phyloP scores from a whole-genome alignment of 2,113 vertebrate species.

The Gymnocephalus cernua region DNA sequence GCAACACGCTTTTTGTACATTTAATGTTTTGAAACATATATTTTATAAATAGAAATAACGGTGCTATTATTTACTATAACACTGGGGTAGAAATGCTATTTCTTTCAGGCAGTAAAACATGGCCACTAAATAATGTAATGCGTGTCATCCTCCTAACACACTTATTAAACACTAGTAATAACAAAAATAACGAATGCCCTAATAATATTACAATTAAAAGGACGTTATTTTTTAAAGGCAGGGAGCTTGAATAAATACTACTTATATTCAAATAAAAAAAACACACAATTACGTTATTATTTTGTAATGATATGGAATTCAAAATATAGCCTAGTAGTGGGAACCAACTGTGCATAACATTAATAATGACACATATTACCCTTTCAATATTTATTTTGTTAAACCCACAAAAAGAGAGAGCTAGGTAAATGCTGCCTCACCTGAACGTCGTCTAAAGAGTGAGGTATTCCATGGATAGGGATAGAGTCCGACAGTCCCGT shows the following conservation, averaged over 20 bases:
- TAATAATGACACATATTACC: not conserved
- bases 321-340: not conserved
- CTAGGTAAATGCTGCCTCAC: slow-evolving; percentile 80
- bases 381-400: not conserved
- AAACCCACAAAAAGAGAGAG: not conserved
- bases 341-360: not conserved
- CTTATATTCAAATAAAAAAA: not conserved
- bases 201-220: not conserved
- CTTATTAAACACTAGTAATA: not conserved
- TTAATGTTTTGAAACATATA: not conserved
- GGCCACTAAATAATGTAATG: not conserved
- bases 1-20: not conserved
- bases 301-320: not conserved
- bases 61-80: too few species aligned
- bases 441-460: slow-evolving; percentile 98
- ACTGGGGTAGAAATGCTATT: not conserved
- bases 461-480: slow-evolving; percentile 96
- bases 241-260: not conserved
- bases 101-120: not conserved
- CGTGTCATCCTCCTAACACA: not conserved
- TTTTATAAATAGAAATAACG: not conserved
- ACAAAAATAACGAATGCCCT: not conserved
- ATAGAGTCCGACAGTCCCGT: slow-evolving; percentile 94
- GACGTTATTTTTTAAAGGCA: not conserved
- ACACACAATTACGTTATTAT: too few species aligned